Percentiles rank a stretch among this genome's conserved stretches.
phyloP scores from a whole-genome alignment of 2,113 vertebrate genomes.

The Oreochromis niloticus region DNA sequence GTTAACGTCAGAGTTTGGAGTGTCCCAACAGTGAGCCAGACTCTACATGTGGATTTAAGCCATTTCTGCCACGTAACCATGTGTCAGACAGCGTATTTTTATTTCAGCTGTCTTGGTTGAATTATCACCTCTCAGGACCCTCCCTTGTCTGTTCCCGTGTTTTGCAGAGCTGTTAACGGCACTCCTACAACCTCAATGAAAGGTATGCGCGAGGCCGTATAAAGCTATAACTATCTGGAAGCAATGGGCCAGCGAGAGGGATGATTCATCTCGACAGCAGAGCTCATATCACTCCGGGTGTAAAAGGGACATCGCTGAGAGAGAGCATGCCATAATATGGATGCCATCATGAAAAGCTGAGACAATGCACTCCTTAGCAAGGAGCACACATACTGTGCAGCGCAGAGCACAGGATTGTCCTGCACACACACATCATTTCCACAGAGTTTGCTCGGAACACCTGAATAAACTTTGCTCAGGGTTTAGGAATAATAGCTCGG shows the following conservation, averaged over 20 bases:
- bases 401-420: not conserved
- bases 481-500: slow-evolving; percentile 7
- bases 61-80: not conserved
- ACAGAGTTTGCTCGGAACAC: not conserved
- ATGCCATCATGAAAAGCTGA: slow-evolving; percentile 10
- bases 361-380: not conserved
- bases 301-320: slow-evolving; percentile 11
- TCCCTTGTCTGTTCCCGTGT: not conserved
- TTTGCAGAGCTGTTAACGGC: slow-evolving; percentile 29
- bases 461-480: slow-evolving; percentile 34
- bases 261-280: slow-evolving; percentile 37
- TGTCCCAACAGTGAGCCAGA: not conserved
- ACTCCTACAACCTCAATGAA: slow-evolving; percentile 1
- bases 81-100: not conserved
- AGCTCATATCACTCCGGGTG: slow-evolving; percentile 18
- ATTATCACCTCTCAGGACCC: not conserved
- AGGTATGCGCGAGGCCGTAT: not conserved
- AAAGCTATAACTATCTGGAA: slow-evolving; percentile 30
- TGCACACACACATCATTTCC: not conserved
- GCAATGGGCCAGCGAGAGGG: slow-evolving; percentile 39
- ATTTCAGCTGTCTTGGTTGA: not conserved
- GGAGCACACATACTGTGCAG: not conserved
- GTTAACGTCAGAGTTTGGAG: not conserved
- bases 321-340: not conserved
- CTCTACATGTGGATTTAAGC: not conserved